phyloP scores from a whole-genome alignment of 2,888 invertebrate species.

The Sicus ferrugineus region DNA sequence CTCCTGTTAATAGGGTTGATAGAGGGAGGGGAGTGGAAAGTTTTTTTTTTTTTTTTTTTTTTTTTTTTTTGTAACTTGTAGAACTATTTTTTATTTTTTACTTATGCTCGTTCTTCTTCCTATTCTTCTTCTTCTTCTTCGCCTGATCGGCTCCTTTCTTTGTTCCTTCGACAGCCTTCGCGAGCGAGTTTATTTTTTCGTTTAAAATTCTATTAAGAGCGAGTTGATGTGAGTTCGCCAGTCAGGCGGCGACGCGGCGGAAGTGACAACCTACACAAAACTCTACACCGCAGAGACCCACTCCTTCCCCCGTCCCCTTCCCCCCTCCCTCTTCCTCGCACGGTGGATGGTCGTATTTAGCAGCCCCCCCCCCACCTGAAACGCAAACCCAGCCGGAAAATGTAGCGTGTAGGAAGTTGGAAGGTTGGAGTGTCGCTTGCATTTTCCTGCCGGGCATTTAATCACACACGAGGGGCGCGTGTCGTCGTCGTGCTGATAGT shows the following conservation, averaged over 20 bases:
- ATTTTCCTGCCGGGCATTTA: not conserved
- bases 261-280: slow-evolving; percentile 7
- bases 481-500: slow-evolving; percentile 25
- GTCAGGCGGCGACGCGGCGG: not conserved
- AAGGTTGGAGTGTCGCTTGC: no score
- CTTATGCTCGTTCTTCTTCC: not conserved
- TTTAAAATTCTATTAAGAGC: slow-evolving; percentile 31
- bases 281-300: no score
- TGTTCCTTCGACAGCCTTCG: not conserved
- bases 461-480: not conserved
- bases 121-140: not conserved
- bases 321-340: no score
- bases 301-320: no score
- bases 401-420: no score
- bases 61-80: not conserved
- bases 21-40: no score
- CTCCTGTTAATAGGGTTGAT: no score
- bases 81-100: no score
- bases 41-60: not conserved
- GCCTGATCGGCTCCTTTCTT: not conserved
- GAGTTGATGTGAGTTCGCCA: slow-evolving; percentile 14
- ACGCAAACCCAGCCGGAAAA: no score
- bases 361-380: no score
- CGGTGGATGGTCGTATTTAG: no score
- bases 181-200: slow-evolving; percentile 6